Percentiles rank a stretch among this genome's conserved stretches.
Conservation (phyloP, 2,888 invertebrate genomes). For the Aphidoletes aphidimyza region DNA sequence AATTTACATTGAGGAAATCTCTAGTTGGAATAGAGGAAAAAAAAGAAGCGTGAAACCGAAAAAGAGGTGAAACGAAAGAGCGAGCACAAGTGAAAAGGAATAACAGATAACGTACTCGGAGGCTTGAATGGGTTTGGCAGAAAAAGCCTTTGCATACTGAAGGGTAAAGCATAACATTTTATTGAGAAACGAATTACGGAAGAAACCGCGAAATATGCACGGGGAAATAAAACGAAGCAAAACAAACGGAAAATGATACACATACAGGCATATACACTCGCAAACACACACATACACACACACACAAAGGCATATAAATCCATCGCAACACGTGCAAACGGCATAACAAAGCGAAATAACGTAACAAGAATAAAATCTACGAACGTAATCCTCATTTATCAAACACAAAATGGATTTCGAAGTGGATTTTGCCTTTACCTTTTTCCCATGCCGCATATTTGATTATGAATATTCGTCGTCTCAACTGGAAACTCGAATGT, state of each 20-base stretch:
- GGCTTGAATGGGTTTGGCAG: background rate
- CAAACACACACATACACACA: background rate
- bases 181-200: slow-evolving; percentile 20
- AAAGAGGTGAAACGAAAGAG: background rate
- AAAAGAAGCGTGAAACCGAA: background rate
- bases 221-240: background rate
- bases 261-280: too few species aligned
- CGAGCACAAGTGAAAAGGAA: background rate
- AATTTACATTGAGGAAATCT: too few species aligned
- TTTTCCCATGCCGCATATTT: background rate
- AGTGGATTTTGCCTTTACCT: slow-evolving; percentile 3
- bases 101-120: background rate
- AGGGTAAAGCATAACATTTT: background rate
- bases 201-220: slow-evolving; percentile 35
- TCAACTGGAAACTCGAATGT: background rate
- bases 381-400: slow-evolving; percentile 38
- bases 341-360: background rate
- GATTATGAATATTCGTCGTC: background rate
- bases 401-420: slow-evolving; percentile 36
- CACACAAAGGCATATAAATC: background rate
- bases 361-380: slow-evolving; percentile 16
- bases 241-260: slow-evolving; percentile 12
- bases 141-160: background rate
- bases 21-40: background rate
- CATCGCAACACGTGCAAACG: background rate